phyloP scores from a whole-genome alignment of 1,140 invertebrate species.

The Trichogramma pretiosum region DNA sequence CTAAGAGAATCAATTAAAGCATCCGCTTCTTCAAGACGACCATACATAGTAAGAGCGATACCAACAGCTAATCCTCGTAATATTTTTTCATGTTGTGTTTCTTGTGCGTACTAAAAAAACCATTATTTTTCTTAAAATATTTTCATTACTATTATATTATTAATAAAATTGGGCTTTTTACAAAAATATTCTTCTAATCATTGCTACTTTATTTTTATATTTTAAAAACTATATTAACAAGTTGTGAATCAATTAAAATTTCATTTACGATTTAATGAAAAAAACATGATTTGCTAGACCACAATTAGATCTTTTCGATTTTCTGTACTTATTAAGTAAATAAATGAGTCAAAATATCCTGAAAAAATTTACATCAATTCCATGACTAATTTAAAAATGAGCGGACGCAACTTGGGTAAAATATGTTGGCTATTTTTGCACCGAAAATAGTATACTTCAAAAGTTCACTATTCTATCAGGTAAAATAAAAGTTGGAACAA shows the following conservation, averaged over 20 bases:
- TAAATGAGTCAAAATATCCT: neutral
- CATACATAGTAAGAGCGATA: slow-evolving; percentile 95
- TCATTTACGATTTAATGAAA: neutral
- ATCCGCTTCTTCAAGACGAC: slow-evolving; percentile 91
- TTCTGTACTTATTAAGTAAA: neutral
- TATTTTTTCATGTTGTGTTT: slow-evolving; percentile 98
- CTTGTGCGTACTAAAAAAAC: slow-evolving; percentile 64
- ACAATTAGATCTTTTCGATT: too few species aligned
- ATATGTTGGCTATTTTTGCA: too few species aligned
- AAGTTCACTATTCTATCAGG: too few species aligned
- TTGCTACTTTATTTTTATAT: neutral
- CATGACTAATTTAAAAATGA: neutral
- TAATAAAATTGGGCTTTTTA: too few species aligned
- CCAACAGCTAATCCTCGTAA: slow-evolving; percentile 89
- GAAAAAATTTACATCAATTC: neutral
- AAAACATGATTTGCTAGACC: neutral
- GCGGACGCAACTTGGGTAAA: too few species aligned
- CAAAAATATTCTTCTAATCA: neutral
- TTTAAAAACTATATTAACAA: too few species aligned
- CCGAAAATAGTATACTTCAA: too few species aligned
- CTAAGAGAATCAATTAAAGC: slow-evolving; percentile 80
- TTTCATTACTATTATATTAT: too few species aligned
- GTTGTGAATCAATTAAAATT: neutral
- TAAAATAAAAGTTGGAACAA: too few species aligned
- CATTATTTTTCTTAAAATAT: too few species aligned